These are phyloP conservation scores for Eledona agricola DNA, from an alignment of 2,888 invertebrate species.

Conservation along the genomic window DNA sequence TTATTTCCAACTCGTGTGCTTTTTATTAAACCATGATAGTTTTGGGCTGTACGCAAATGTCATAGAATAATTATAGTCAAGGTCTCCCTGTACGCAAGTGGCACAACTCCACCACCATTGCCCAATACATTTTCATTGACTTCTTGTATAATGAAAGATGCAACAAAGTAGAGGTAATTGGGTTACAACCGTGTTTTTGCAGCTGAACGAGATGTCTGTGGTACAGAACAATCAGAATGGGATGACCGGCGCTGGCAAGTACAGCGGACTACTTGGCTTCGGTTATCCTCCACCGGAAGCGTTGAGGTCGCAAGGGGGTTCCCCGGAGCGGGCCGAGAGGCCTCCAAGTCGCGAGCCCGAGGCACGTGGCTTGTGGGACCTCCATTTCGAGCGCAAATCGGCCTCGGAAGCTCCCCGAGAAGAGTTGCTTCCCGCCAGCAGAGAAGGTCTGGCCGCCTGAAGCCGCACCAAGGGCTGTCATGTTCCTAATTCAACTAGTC, in stretches of 20 bases:
- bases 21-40: too few species aligned
- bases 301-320: constrained; percentile 66
- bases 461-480: constrained; percentile 53
- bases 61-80: too few species aligned
- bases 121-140: neutral
- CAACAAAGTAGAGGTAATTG: too few species aligned
- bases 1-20: too few species aligned
- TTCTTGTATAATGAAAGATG: neutral
- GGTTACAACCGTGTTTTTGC: too few species aligned
- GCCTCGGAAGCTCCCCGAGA: constrained; percentile 60
- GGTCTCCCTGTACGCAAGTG: too few species aligned
- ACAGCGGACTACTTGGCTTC: constrained; percentile 80
- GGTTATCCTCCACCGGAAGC: constrained; percentile 70
- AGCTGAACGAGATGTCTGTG: constrained; percentile 84
- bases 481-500: constrained; percentile 66
- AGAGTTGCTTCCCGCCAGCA: constrained; percentile 70
- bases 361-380: constrained; percentile 65
- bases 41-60: too few species aligned
- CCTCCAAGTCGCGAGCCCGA: constrained; percentile 62
- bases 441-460: constrained; percentile 80
- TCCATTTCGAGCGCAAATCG: constrained; percentile 67
- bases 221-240: constrained; percentile 77
- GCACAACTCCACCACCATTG: too few species aligned
- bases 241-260: constrained; percentile 69
- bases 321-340: constrained; percentile 63